These are phyloP conservation scores for Lepidurus arcticus DNA, from an alignment of 1,140 invertebrate species.

Conservation along the genomic window DNA sequence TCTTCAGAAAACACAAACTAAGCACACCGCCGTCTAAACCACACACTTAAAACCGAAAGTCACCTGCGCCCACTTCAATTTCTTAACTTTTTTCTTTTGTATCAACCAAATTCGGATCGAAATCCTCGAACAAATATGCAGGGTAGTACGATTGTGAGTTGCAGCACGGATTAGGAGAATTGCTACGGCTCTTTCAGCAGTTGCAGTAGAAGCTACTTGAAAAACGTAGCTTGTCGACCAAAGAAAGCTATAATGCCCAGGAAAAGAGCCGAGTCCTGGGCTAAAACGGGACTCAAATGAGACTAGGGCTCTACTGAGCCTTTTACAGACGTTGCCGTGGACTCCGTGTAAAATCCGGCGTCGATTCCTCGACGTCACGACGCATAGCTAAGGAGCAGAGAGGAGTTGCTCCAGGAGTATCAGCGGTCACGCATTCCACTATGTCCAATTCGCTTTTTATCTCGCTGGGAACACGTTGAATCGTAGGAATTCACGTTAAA, in stretches of 20 bases:
- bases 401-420: neutral
- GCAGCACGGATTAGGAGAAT: too few relatives aligned
- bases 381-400: neutral
- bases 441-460: neutral
- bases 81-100: neutral
- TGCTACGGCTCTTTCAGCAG: too few relatives aligned
- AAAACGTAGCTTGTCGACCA: too few relatives aligned
- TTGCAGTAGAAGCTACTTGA: too few relatives aligned
- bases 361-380: conserved; percentile 20
- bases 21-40: neutral
- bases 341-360: neutral
- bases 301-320: neutral
- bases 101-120: neutral
- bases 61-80: neutral
- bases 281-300: neutral
- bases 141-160: too few relatives aligned
- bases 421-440: neutral
- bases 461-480: neutral
- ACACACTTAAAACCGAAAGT: neutral
- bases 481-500: neutral
- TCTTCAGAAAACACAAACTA: neutral
- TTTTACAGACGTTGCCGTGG: neutral
- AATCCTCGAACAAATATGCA: too few relatives aligned
- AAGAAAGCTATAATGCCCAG: too few relatives aligned
- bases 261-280: neutral